phyloP scores from a whole-genome alignment of 92 coral and sea anemone genomes.

The Porites rus region DNA sequence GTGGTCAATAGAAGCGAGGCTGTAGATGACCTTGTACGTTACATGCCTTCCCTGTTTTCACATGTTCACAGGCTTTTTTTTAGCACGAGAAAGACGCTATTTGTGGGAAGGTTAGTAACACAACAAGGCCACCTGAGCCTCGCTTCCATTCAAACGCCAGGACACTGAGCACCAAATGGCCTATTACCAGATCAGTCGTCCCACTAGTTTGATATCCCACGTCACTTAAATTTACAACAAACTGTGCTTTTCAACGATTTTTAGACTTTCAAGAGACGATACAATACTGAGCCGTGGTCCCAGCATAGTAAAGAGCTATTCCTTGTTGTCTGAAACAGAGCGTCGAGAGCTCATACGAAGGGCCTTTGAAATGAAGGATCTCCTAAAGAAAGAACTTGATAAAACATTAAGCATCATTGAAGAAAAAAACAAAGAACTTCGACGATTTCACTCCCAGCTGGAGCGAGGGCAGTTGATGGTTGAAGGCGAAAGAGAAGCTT shows the following conservation, averaged over 20 bases:
- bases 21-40: too few species aligned
- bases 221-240: too few species aligned
- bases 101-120: too few species aligned
- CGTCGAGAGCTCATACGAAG: conserved; percentile 85
- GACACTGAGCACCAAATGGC: too few species aligned
- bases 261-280: conserved; percentile 75
- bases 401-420: conserved; percentile 74
- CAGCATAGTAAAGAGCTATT: conserved; percentile 79
- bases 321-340: conserved; percentile 76
- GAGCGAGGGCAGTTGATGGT: conserved; percentile 77
- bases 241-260: neutral
- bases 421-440: conserved; percentile 75
- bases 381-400: conserved; percentile 76
- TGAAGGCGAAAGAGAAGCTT: conserved; percentile 80
- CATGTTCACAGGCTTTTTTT: too few species aligned
- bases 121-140: too few species aligned
- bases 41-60: too few species aligned
- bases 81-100: too few species aligned
- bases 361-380: conserved; percentile 86
- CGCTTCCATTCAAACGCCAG: too few species aligned
- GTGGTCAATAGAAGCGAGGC: too few species aligned
- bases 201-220: too few species aligned
- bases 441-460: conserved; percentile 73
- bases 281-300: conserved; percentile 88
- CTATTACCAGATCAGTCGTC: too few species aligned